A percentile compares a stretch with the other conserved stretches of the same genome.
These are phyloP conservation scores for Pollenia griseotomentosa DNA, from an alignment of 2,888 invertebrate genomes.

Conservation along the genomic window DNA sequence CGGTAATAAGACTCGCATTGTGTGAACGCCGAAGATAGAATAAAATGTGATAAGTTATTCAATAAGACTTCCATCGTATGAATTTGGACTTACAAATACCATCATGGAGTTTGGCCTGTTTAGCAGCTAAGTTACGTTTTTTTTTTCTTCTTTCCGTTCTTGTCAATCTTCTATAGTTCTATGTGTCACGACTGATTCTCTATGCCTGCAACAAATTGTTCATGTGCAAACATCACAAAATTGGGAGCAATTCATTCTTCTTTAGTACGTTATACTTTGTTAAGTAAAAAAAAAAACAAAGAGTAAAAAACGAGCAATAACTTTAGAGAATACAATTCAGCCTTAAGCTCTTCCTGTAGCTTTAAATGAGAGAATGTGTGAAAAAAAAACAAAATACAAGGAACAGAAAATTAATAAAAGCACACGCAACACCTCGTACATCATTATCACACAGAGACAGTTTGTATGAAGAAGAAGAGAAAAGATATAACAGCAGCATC, in stretches of 20 bases:
- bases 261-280: neutral
- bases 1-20: no score
- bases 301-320: constrained; percentile 46
- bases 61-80: no score
- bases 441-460: constrained; percentile 63
- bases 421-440: constrained; percentile 71
- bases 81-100: no score
- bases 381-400: constrained; percentile 44
- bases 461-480: constrained; percentile 10
- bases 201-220: constrained; percentile 6
- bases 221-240: constrained; percentile 36
- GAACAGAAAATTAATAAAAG: constrained; percentile 32
- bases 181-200: constrained; percentile 14
- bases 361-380: constrained; percentile 24
- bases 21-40: no score
- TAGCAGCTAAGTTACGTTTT: no score
- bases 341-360: constrained; percentile 69
- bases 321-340: constrained; percentile 15
- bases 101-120: no score
- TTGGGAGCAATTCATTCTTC: constrained; percentile 45
- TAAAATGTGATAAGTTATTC: no score
- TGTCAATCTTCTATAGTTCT: no score
- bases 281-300: constrained; percentile 11
- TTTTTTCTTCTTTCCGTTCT: no score
- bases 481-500: constrained; percentile 5